Conservation (phyloP, 1,140 invertebrate genomes). For the Dreissena rostriformis region DNA sequence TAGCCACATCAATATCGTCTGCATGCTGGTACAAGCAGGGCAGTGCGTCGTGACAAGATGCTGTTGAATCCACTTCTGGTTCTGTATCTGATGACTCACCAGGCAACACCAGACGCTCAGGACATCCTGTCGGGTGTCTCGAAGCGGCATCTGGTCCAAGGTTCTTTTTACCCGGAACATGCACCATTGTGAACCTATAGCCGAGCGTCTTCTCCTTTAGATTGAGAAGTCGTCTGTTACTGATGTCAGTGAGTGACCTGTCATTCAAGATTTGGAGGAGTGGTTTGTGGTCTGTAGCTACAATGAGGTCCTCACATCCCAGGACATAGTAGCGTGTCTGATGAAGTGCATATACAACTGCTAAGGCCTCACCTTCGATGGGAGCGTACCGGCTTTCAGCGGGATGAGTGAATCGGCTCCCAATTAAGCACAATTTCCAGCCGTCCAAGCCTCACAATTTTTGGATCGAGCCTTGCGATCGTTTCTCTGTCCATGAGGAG, state of each 20-base stretch:
- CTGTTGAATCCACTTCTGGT: background rate
- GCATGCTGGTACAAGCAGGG: conserved; percentile 11
- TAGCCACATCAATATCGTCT: conserved; percentile 26
- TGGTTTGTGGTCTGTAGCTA: conserved; percentile 14
- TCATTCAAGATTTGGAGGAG: conserved; percentile 11
- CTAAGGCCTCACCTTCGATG: too few species aligned
- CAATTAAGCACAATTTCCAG: too few species aligned
- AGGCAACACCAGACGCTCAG: conserved; percentile 20
- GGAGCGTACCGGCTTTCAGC: too few species aligned
- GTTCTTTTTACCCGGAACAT: conserved; percentile 47
- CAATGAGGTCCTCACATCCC: background rate
- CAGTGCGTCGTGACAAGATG: conserved; percentile 12
- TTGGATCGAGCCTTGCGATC: too few species aligned
- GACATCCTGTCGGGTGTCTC: conserved; percentile 6
- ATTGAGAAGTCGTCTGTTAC: conserved; percentile 20
- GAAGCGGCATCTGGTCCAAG: conserved; percentile 46
- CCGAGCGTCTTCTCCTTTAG: conserved; percentile 53
- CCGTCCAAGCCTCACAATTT: too few species aligned
- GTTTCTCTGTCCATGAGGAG: too few species aligned
- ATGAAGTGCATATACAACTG: too few species aligned
- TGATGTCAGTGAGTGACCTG: background rate
- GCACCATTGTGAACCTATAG: conserved; percentile 48
- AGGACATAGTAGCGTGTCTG: background rate
- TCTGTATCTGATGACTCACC: too few species aligned
- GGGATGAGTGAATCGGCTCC: too few species aligned